Conservation (phyloP, 2,888 invertebrate species). For the Anthophora plumipes region DNA sequence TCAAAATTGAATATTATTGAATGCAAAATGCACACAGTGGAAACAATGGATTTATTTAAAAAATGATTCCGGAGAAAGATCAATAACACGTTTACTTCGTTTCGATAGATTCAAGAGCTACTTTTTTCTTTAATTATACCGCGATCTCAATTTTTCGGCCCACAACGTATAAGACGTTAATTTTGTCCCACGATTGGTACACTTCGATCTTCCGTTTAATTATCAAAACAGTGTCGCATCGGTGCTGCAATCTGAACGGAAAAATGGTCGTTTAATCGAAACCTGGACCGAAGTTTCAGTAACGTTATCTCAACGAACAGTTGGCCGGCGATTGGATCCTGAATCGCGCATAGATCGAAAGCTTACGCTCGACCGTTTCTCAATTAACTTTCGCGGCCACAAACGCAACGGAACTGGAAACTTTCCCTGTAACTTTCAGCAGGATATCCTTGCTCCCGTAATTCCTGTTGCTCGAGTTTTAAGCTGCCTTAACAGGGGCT, state of each 20-base stretch:
- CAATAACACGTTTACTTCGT: too few relatives aligned
- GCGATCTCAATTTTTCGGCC: too few relatives aligned
- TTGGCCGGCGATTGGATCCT: conserved; percentile 31
- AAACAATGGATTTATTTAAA: too few relatives aligned
- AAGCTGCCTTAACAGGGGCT: conserved; percentile 73
- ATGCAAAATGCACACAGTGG: too few relatives aligned
- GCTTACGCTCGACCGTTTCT: conserved; percentile 60
- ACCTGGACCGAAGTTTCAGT: background rate
- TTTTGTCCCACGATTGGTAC: too few relatives aligned
- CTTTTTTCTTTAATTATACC: too few relatives aligned
- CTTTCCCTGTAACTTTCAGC: conserved; percentile 68
- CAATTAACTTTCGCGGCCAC: conserved; percentile 66
- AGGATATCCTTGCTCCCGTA: conserved; percentile 56
- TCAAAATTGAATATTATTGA: too few relatives aligned
- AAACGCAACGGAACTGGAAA: conserved; percentile 55
- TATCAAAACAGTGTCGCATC: background rate
- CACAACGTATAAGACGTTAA: too few relatives aligned
- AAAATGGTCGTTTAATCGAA: background rate
- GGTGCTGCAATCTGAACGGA: background rate
- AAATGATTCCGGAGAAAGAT: too few relatives aligned
- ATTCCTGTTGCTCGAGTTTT: conserved; percentile 74
- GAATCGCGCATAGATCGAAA: conserved; percentile 50
- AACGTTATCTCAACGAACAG: conserved; percentile 2
- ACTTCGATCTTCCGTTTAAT: background rate
- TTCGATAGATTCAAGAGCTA: too few relatives aligned